Evolutionary conservation across 1,140 invertebrate genomes (phyloP), one percentile per base, ranked within the genome.

Genomic region (Gryon sp.): DNA sequence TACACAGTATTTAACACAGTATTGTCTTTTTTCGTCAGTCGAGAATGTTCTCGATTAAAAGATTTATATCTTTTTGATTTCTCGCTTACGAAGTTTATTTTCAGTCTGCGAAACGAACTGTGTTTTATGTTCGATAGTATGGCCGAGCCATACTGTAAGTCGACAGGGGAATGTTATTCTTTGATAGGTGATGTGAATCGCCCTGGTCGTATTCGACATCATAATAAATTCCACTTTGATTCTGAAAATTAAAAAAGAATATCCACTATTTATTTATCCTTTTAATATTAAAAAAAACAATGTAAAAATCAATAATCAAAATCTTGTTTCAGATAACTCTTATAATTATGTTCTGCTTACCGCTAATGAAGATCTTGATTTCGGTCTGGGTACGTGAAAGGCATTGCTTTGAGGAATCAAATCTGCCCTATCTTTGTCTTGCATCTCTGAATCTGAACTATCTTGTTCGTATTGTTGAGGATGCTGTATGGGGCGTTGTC

Each of bases 181-280:
- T 87, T 72, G 90, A 86, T 74, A 90, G 82, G 86, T 91, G 89
- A 81, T 91, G 89, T 81, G 90, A 88, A 76, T 91, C 90, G 52
- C 91, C 92, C 77, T 92, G 92, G 80, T 95, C 94, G 78, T 95
- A 96, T 66, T 96, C 94, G 12, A 95, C 94, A 81, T 96, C 95
- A 79, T 95, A 95, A 84, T 96, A 96, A 75, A 96, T 96, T 40
- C 94, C 94, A 78, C 93, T 95, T 90, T 95, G 94, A 86, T 95
- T 95, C 94, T 91, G 86, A 87, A 62, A 76, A 48, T n/a, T n/a
- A n/a, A n/a, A n/a, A n/a, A n/a, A n/a, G n/a, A n/a, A n/a, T n/a
- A n/a, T n/a, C n/a, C n/a, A n/a, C n/a, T n/a, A n/a, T n/a, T n/a
- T n/a, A n/a, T n/a, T n/a, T n/a, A n/a, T n/a, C n/a, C n/a, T n/a